These are phyloP conservation scores for Genyomyrus donnyi DNA, from an alignment of 2,113 vertebrate species.

Conservation along the genomic window DNA sequence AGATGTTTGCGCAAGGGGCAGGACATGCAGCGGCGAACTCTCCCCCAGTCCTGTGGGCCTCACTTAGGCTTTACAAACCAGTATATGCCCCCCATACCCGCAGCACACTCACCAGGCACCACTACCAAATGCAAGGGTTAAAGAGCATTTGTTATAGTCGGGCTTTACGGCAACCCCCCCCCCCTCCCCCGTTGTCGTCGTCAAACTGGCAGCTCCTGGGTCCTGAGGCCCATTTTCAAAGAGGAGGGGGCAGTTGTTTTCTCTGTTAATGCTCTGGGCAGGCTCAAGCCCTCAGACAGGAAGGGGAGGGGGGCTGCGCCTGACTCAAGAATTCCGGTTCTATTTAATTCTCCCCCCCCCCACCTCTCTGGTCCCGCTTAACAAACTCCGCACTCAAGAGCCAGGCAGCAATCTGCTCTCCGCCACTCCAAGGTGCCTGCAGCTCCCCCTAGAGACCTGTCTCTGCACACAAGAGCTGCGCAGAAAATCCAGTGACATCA, in stretches of 20 bases:
- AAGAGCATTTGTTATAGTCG: slow-evolving; percentile 36
- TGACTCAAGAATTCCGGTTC: slow-evolving; percentile 58
- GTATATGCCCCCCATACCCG: slow-evolving; percentile 2
- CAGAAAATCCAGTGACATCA: slow-evolving; percentile 54
- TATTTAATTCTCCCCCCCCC: slow-evolving; percentile 46
- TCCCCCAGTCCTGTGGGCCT: slow-evolving; percentile 35
- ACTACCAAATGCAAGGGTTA: slow-evolving; percentile 17
- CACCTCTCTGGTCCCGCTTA: slow-evolving; percentile 58
- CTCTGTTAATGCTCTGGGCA: slow-evolving; percentile 41
- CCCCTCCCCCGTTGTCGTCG: slow-evolving; percentile 25
- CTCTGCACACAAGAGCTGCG: slow-evolving; percentile 39
- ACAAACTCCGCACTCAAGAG: slow-evolving; percentile 54
- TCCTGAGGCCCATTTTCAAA: slow-evolving; percentile 38
- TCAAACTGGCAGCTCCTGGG: slow-evolving; percentile 37
- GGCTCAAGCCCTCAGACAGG: slow-evolving; percentile 61
- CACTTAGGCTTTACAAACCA: slow-evolving; percentile 50
- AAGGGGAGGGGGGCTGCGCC: slow-evolving; percentile 65
- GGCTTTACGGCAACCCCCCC: slow-evolving; percentile 21
- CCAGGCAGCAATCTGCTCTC: slow-evolving; percentile 44
- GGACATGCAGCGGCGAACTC: not conserved
- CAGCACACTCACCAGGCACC: slow-evolving; percentile 9
- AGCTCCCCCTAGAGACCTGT: slow-evolving; percentile 38
- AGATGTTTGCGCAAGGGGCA: slow-evolving; percentile 55
- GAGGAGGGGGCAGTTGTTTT: slow-evolving; percentile 40
- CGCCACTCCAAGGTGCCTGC: slow-evolving; percentile 29